Percentiles rank a stretch among this genome's conserved stretches.
Evolutionary conservation across 2,888 invertebrate genomes (phyloP).

Genomic region (Allygus modestus): DNA sequence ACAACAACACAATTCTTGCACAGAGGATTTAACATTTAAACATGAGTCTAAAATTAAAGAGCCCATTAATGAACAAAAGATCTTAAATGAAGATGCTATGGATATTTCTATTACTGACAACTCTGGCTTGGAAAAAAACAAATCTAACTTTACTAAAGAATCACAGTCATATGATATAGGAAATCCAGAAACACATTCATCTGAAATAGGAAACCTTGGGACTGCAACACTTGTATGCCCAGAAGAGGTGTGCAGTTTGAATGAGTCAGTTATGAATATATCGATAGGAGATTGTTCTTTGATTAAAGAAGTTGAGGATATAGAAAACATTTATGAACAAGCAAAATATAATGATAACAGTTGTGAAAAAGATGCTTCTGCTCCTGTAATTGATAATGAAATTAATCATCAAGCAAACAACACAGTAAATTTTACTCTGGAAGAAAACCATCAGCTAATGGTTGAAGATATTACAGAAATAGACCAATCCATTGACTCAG

Average conservation of each 20-base stretch:
- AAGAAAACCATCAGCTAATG: not conserved
- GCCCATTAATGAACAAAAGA: not conserved
- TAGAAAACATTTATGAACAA: not conserved
- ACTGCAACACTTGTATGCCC: too few species aligned
- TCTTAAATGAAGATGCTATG: not conserved
- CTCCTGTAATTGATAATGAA: not conserved
- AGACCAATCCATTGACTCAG: not conserved
- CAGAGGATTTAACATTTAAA: not conserved
- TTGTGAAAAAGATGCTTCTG: not conserved
- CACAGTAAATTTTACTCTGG: not conserved
- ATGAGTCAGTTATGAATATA: not conserved
- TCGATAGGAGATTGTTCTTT: not conserved
- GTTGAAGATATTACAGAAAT: not conserved
- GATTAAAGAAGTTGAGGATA: not conserved
- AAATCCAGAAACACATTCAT: not conserved
- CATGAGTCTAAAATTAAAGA: not conserved
- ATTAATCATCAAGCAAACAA: not conserved
- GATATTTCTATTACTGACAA: not conserved
- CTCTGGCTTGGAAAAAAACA: not conserved
- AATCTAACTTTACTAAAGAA: not conserved
- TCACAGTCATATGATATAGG: not conserved
- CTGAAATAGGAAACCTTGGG: not conserved
- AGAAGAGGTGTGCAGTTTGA: not conserved
- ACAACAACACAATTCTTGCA: not conserved
- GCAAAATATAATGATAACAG: not conserved